Evolutionary conservation across 2,888 invertebrate genomes (phyloP).

Genomic region (Meliscaeva auricollis): DNA sequence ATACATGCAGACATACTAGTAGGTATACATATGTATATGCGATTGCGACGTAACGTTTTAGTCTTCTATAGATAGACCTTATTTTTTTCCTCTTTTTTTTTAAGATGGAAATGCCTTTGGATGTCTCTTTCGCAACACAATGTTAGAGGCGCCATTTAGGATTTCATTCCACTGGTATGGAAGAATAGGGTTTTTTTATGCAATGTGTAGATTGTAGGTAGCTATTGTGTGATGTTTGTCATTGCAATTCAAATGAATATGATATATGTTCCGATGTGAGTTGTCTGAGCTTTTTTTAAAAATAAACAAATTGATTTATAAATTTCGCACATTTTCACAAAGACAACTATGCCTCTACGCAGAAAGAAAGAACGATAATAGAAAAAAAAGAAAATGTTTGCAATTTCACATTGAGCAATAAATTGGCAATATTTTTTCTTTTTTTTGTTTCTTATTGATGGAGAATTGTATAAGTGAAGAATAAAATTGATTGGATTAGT

Average conservation of each 20-base stretch:
- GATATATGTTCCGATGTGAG: conserved; percentile 21
- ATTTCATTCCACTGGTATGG: conserved; percentile 23
- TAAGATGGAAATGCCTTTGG: conserved; percentile 18
- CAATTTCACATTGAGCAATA: conserved; percentile 6
- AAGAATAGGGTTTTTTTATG: conserved; percentile 46
- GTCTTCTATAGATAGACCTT: conserved; percentile 31
- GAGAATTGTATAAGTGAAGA: conserved; percentile 22
- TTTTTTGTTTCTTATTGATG: conserved; percentile 28
- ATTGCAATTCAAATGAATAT: conserved; percentile 29
- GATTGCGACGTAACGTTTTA: conserved; percentile 5
- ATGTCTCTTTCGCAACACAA: conserved; percentile 56
- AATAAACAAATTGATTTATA: conserved; percentile 70
- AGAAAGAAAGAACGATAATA: background rate
- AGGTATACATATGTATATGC: background rate
- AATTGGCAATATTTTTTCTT: conserved; percentile 37
- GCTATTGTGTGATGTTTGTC: background rate
- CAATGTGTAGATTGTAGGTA: conserved; percentile 18
- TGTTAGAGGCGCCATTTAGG: conserved; percentile 62
- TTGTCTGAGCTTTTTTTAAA: conserved; percentile 44
- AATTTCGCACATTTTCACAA: conserved; percentile 14
- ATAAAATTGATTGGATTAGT: conserved; percentile 43
- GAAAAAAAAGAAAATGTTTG: background rate
- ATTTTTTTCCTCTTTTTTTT: conserved; percentile 31
- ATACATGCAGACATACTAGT: background rate
- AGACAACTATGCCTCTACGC: background rate